These are phyloP conservation scores for Dolichotis patagonum DNA, from an alignment of 2,113 vertebrate genomes.

Conservation along the genomic window DNA sequence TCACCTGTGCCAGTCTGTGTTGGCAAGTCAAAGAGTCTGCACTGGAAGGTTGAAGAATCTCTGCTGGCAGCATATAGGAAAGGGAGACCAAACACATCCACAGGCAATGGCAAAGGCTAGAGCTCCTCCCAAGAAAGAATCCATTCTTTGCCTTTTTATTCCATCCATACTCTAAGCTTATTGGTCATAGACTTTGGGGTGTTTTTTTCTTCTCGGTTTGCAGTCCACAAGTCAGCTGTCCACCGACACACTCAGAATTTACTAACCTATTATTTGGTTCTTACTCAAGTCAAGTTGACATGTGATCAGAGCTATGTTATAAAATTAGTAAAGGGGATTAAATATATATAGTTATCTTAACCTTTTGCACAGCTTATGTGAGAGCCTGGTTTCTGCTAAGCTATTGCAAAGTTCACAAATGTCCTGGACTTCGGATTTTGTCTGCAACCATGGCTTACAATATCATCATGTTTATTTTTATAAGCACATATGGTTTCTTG, in stretches of 20 bases:
- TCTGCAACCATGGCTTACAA: not conserved
- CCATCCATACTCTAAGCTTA: not conserved
- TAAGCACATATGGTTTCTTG: not conserved
- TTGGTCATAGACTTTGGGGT: not conserved
- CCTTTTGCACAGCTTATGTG: not conserved
- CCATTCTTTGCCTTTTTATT: not conserved
- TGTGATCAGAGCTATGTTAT: not conserved
- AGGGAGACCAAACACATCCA: not conserved
- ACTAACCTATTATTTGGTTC: not conserved
- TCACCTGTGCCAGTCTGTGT: not conserved
- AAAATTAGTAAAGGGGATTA: conserved; percentile 9
- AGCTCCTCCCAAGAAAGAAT: not conserved
- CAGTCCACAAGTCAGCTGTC: not conserved
- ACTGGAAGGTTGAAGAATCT: not conserved
- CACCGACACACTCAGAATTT: not conserved
- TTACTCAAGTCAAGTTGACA: not conserved
- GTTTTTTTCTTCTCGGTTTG: not conserved
- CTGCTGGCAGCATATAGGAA: not conserved
- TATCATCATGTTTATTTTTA: not conserved
- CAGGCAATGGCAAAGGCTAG: not conserved
- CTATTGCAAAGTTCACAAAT: not conserved
- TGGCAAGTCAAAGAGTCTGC: not conserved
- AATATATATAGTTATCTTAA: not conserved
- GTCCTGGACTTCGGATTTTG: not conserved
- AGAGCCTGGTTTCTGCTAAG: not conserved